A percentile compares a stretch with the other conserved stretches of the same genome.
phyloP scores from a whole-genome alignment of 2,888 invertebrate genomes.

The Adelognathus sp. region DNA sequence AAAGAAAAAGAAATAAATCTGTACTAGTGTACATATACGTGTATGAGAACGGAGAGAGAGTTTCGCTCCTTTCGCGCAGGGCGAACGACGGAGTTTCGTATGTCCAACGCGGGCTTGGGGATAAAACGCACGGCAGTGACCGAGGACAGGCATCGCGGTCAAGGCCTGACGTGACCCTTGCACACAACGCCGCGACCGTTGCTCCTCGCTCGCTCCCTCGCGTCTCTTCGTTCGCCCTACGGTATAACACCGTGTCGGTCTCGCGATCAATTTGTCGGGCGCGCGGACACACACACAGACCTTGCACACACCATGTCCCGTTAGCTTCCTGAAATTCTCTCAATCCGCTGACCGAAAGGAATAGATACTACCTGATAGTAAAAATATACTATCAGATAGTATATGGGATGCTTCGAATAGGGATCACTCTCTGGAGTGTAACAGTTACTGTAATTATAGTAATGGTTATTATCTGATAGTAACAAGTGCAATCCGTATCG shows the following conservation, averaged over 20 bases:
- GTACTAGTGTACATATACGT: slow-evolving; percentile 17
- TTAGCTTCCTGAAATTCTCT: slow-evolving; percentile 28
- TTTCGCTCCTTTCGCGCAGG: slow-evolving; percentile 12
- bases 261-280: slow-evolving; percentile 45
- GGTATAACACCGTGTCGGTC: slow-evolving; percentile 1
- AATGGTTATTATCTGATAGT: too few relatives aligned
- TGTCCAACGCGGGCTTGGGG: slow-evolving; percentile 52
- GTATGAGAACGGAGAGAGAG: too few relatives aligned
- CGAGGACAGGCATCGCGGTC: slow-evolving; percentile 64
- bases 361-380: too few relatives aligned
- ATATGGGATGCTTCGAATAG: too few relatives aligned
- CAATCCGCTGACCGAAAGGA: neutral
- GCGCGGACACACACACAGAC: slow-evolving; percentile 16
- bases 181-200: slow-evolving; percentile 56
- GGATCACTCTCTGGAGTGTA: too few relatives aligned
- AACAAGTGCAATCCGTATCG: too few relatives aligned
- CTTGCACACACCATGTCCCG: neutral
- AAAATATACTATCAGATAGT: too few relatives aligned
- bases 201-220: slow-evolving; percentile 26
- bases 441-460: too few relatives aligned
- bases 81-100: slow-evolving; percentile 51
- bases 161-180: slow-evolving; percentile 61
- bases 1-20: slow-evolving; percentile 15
- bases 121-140: slow-evolving; percentile 60
- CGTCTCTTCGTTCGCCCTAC: slow-evolving; percentile 12